A percentile compares a stretch with the other conserved stretches of the same genome.
Conservation (phyloP, 2,113 vertebrate genomes). For the Chloroceryle aenea region DNA sequence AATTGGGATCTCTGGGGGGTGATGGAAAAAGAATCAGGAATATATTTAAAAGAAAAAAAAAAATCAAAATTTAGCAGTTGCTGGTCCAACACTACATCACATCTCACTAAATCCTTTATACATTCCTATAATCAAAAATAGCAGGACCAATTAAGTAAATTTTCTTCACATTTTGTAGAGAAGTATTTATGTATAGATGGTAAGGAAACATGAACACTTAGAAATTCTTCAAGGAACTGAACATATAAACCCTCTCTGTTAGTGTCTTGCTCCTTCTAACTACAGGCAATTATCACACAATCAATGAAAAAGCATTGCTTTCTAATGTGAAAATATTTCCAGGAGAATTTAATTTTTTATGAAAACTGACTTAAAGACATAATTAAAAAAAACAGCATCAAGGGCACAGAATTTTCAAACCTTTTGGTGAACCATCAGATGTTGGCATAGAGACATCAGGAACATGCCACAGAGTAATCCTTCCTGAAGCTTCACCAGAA, state of each 20-base stretch:
- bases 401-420: slow-evolving; percentile 48
- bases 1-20: slow-evolving; percentile 73
- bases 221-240: neutral
- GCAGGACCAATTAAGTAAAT: neutral
- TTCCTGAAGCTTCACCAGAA: slow-evolving; percentile 80
- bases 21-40: neutral
- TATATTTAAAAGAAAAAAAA: neutral
- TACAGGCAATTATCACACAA: neutral
- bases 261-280: neutral
- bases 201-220: neutral
- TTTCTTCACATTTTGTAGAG: neutral
- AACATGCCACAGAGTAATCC: slow-evolving; percentile 81
- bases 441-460: slow-evolving; percentile 81
- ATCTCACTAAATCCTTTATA: neutral
- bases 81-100: neutral
- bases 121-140: neutral
- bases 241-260: neutral
- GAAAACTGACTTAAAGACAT: neutral
- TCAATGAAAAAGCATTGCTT: neutral
- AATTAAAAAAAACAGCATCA: neutral
- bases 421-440: slow-evolving; percentile 79
- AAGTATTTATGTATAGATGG: neutral
- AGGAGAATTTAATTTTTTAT: neutral
- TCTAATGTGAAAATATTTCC: neutral
- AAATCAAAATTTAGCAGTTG: neutral